Conservation (phyloP, 2,113 vertebrate species). For the Trachemys scripta region DNA sequence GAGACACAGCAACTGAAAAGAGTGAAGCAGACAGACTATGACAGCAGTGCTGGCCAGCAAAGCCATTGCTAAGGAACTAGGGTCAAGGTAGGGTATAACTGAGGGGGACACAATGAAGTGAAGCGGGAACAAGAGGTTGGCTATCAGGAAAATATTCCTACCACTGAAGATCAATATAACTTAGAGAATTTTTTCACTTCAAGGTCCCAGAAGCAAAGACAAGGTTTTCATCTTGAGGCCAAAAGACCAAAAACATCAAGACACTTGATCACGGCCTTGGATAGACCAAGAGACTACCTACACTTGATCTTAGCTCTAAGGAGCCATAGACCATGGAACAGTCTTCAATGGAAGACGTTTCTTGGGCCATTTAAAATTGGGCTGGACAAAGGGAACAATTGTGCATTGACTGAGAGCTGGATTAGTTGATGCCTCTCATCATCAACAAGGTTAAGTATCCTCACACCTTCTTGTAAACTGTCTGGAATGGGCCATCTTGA, state of each 20-base stretch:
- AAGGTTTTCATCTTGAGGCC: no score
- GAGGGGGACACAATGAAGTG: neutral
- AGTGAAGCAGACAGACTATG: neutral
- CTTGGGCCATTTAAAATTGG: neutral
- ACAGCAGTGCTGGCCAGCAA: neutral
- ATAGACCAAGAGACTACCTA: no score
- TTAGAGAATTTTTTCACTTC: no score
- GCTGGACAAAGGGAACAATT: neutral
- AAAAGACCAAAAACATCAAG: no score
- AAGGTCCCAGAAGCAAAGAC: no score
- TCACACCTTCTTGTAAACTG: no score
- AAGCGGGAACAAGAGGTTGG: neutral
- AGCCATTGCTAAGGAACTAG: neutral
- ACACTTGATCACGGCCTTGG: no score
- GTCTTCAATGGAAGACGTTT: neutral
- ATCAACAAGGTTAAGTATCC: no score
- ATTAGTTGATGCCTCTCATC: neutral
- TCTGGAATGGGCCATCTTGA: no score
- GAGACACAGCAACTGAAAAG: fast-evolving
- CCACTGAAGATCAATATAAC: neutral
- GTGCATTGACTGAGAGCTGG: neutral
- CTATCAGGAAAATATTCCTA: neutral
- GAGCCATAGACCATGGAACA: neutral
- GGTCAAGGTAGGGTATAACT: neutral
- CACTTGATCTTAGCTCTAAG: no score